Evolutionary conservation across 2,888 invertebrate species (phyloP).

Genomic region (Hemicrepidius hirtus): DNA sequence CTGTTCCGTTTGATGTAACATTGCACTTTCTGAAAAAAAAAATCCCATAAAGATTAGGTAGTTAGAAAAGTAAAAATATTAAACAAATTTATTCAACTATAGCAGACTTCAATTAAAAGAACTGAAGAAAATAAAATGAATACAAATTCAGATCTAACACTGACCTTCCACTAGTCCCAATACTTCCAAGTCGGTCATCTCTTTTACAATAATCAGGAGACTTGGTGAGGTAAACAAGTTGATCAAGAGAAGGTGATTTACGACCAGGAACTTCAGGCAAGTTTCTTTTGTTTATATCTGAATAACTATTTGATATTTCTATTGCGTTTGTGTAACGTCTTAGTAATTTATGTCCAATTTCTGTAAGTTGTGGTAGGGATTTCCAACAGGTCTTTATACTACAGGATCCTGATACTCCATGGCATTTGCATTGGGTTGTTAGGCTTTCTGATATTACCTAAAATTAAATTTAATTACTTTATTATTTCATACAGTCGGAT

Average conservation of each 20-base stretch:
- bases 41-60: too few relatives aligned
- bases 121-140: too few relatives aligned
- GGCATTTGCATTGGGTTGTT: slow-evolving; percentile 84
- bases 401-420: slow-evolving; percentile 89
- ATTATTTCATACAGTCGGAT: too few relatives aligned
- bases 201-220: slow-evolving; percentile 89
- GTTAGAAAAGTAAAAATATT: too few relatives aligned
- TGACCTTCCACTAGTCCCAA: slow-evolving; percentile 86
- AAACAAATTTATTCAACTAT: too few relatives aligned
- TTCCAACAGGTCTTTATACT: slow-evolving; percentile 89
- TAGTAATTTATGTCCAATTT: slow-evolving; percentile 75
- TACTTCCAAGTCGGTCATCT: slow-evolving; percentile 82
- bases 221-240: slow-evolving; percentile 84
- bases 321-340: slow-evolving; percentile 76
- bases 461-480: slow-evolving; percentile 23
- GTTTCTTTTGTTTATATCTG: slow-evolving; percentile 1
- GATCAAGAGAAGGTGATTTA: slow-evolving; percentile 73
- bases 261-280: slow-evolving; percentile 55
- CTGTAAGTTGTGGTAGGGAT: slow-evolving; percentile 78
- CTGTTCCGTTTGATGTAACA: slow-evolving; percentile 80
- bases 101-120: too few relatives aligned
- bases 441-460: slow-evolving; percentile 80
- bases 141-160: slow-evolving; percentile 40
- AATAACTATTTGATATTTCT: slow-evolving; percentile 67
- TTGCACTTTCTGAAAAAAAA: slow-evolving; percentile 79